Evolutionary conservation across 2,888 invertebrate genomes (phyloP), one percentile per base, ranked within the genome.

Genomic region (Meteorus colon): DNA sequence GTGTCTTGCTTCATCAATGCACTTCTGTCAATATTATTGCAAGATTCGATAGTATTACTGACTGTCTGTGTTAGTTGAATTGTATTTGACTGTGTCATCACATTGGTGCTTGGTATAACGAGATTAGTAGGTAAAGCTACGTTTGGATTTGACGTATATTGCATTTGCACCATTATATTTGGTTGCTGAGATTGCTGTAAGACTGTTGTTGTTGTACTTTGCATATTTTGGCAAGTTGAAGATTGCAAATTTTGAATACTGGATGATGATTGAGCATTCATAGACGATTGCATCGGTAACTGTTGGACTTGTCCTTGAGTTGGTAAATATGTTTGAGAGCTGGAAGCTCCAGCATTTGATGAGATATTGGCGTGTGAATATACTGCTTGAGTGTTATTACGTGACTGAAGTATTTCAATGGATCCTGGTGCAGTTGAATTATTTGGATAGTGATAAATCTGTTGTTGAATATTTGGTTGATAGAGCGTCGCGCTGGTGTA

Each of bases 1-100:
- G 86, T 85, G 65, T 89, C 89, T 76, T 86, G 86, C 71, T 88
- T 89, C 0, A 82, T 76, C 19, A 86, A 67, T 0, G 77, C 81
- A 66, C 80, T 81, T 65, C 82, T 82, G 0, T 87, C 86, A 6
- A 82, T 74, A 10, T 73, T 79, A 27, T 79, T 78, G 66, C 77
- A 81, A 12, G 79, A 81, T 14, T 82, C 87, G 69, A 80, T 82
- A 73, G 80, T 84, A 68, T 80, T 78, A 19, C 83, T 78, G 78
- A 88, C 86, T 72, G 86, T 83, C 71, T 86, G 87, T 76, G 86
- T 81, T 63, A 80, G 75, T 62, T 62, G 51, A 24, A 77, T 72
- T 70, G 77, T 77, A 24, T 29, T 55, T 10, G 76, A 37, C 31
- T 77, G 75, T 45, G 73, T 55, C 5, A 74, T 67, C 37, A 51